Conservation (phyloP, 1,140 invertebrate species). For the Saccostrea glomerata region DNA sequence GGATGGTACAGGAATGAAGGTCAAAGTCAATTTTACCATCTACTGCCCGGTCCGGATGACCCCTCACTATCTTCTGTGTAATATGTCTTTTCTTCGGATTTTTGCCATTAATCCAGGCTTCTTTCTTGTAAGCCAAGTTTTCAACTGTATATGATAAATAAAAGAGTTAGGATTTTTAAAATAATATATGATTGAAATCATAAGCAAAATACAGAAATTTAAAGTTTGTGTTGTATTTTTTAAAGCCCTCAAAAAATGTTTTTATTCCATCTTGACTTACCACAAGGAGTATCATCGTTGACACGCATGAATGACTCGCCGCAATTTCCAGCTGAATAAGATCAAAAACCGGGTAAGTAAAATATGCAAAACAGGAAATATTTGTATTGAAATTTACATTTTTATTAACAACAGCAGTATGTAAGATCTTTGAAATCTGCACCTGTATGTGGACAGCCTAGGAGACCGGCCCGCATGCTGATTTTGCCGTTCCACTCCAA, state of each 20-base stretch:
- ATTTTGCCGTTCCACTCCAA: conserved; percentile 81
- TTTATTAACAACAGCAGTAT: conserved; percentile 21
- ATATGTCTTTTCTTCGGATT: conserved; percentile 79
- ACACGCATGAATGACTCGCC: conserved; percentile 81
- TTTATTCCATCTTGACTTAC: conserved; percentile 74
- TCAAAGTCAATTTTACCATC: conserved; percentile 79
- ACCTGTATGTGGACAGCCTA: conserved; percentile 82
- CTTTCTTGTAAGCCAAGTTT: conserved; percentile 81
- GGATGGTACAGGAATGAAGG: conserved; percentile 80
- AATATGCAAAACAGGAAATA: conserved; percentile 13
- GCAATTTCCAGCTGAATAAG: conserved; percentile 74
- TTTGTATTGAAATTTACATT: background rate
- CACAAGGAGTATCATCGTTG: conserved; percentile 81
- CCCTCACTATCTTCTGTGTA: conserved; percentile 69
- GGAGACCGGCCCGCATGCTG: conserved; percentile 80
- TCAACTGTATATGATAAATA: conserved; percentile 78
- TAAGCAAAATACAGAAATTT: background rate
- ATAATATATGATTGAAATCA: background rate
- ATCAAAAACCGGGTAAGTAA: conserved; percentile 7
- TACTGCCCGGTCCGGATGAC: conserved; percentile 80
- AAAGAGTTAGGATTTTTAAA: background rate
- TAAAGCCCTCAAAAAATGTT: background rate
- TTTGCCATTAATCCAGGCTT: conserved; percentile 82
- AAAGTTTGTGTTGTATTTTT: too few relatives aligned
- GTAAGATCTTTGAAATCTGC: background rate